Base-by-base conservation (phyloP, 2,113 vertebrate species). In the Nothobranchius furzeri region DNA sequence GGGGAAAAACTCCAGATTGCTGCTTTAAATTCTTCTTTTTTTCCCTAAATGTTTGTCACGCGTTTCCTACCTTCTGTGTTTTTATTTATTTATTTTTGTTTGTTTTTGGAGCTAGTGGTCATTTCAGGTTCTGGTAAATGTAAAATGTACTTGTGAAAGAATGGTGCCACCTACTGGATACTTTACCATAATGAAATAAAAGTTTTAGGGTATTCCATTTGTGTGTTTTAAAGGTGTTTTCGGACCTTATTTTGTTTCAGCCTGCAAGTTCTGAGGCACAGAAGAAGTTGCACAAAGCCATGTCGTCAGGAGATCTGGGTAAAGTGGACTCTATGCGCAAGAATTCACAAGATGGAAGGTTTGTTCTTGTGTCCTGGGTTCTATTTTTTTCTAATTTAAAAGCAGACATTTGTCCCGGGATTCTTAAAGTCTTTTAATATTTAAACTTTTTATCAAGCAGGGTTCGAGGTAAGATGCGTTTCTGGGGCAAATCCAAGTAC, bases 401-500 rank as follows among this genome's bases (percentile, higher is more conserved):
- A 12, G 43, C 30, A 45, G 9, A 4, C 1, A 3, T 45, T 45
- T 45, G 43, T 45, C 9, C 3, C 15, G 3, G 2, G 9, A n/a
- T 9, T 9, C 8, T 20, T 50, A 9, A 50, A 50, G n/a, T 50
- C 20, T 30, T 30, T 30, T 30, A 30, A 30, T 51, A 5, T 50
- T 46, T 58, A 60, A 1, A 5, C 36, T 49, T 1, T 20, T 59
- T 46, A 3, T 40, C 2, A 2, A 17, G 7, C 84, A 98, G 97
- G 89, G 91, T 94, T 68, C 95, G 94, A 87, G 91, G 93, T 47
- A 98, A 93, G 90, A 98, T 97, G 93, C 94, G 91, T 36, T 99
- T 99, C 88, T 99, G 98, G 98, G 92, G 86, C 13, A 99, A 98
- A 84, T 88, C 91, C 8, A 98, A 93, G 83, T 93, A 96, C 0